Base-by-base conservation (phyloP, 1,140 invertebrate genomes). In the Ctenoplectra terminalis region DNA sequence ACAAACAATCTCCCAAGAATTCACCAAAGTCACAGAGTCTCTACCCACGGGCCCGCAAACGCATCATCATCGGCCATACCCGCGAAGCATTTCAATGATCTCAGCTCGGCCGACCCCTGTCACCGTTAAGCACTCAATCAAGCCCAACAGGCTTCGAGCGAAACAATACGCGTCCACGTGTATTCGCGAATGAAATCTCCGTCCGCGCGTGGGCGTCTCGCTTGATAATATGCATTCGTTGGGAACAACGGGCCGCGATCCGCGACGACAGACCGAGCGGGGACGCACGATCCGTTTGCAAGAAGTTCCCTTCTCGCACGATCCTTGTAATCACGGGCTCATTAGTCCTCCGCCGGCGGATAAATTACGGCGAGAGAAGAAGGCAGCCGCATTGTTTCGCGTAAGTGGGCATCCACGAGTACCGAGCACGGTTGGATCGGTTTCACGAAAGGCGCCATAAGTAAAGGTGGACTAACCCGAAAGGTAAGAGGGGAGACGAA, bases 291-390 rank as follows among this genome's bases (percentile, higher is more conserved):
- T 58, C 23, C 48, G 26, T n/a, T 26, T 71, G 54, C 58, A 46
- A 72, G 78, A 81, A 72, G 37, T 80, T 66, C 60, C 31, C 67
- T 75, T 54, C 64, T 48, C 58, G 50, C 69, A 54, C 73, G 52
- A n/a, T 74, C 69, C 73, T 83, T 85, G 60, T 78, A 85, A 85
- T 85, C 78, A 82, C 40, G 52, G 52, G 70, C 84, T 86, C 84
- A 85, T 86, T 86, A 86, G 83, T 86, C 83, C 50, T 52, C 78
- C 26, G 72, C 60, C 54, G 48, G 63, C 80, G 29, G 84, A 86
- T 86, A 70, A 86, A 86, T 86, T 73, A 77, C 63, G 15, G 84
- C 66, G 56, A 20, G 40, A 20, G 46, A 58, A 52, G 58, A 63
- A 29, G 40, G 31, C 34, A 29, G 34, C 64, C 64, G 40, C 77